Percentiles rank a stretch among this genome's conserved stretches.
These are phyloP conservation scores for Strongylocentrotus purpuratus DNA, from an alignment of 35 echinoderm and acorn worm genomes.

Conservation along the genomic window DNA sequence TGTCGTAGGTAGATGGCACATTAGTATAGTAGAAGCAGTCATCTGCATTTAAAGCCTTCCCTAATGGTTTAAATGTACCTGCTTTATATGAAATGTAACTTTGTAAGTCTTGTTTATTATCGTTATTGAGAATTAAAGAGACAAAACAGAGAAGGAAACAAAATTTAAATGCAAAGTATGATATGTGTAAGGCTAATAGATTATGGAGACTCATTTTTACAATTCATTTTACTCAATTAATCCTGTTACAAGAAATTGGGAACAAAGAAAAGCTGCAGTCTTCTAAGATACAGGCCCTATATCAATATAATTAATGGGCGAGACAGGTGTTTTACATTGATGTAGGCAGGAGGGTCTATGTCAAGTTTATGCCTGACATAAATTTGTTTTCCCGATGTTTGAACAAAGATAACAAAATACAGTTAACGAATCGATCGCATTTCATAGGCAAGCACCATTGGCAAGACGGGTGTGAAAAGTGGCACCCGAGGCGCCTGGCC, in stretches of 20 bases:
- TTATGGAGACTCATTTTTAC: neutral
- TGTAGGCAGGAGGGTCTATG: conserved; percentile 6
- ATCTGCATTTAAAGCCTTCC: too few species aligned
- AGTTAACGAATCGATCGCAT: conserved; percentile 38
- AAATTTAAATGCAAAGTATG: neutral
- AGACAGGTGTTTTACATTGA: conserved; percentile 18
- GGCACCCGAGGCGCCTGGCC: neutral
- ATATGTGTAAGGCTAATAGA: neutral
- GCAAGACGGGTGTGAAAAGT: conserved; percentile 21
- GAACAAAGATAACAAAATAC: conserved; percentile 43
- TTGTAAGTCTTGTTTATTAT: too few species aligned
- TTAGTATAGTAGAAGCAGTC: too few species aligned
- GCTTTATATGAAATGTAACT: too few species aligned
- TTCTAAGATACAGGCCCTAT: neutral
- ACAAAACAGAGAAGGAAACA: neutral
- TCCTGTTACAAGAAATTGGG: neutral
- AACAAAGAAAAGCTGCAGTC: neutral
- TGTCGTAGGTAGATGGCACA: too few species aligned
- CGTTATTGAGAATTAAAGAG: too few species aligned
- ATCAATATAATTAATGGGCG: neutral
- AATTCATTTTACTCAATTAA: neutral
- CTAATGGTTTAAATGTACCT: too few species aligned
- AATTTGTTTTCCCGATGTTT: conserved; percentile 56
- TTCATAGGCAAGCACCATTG: neutral
- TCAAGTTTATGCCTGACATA: conserved; percentile 46